These are phyloP conservation scores for Argopecten irradians DNA, from an alignment of 1,140 invertebrate genomes.

Conservation along the genomic window DNA sequence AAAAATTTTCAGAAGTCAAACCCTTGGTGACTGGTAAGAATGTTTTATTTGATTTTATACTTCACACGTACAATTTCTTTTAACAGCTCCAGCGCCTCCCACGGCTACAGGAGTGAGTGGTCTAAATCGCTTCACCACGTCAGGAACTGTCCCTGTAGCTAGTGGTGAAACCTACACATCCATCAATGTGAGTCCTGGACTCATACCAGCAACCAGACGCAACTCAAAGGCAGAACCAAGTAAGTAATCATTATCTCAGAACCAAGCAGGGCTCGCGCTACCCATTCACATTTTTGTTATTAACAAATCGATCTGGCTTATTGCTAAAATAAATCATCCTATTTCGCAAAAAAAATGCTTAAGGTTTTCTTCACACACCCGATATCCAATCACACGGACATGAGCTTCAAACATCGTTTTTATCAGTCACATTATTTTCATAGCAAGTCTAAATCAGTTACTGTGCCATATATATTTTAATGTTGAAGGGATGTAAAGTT, in stretches of 20 bases:
- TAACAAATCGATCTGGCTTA: too few species aligned
- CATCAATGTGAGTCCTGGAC: slow-evolving; percentile 82
- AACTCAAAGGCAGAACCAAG: slow-evolving; percentile 57
- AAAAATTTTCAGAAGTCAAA: too few species aligned
- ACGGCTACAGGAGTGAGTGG: slow-evolving; percentile 67
- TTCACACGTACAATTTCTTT: neutral
- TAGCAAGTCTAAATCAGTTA: too few species aligned
- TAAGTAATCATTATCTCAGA: neutral
- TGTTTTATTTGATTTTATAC: neutral
- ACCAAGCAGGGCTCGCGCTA: slow-evolving; percentile 30
- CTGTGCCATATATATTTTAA: too few species aligned
- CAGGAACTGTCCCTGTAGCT: slow-evolving; percentile 48
- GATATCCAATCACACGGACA: too few species aligned
- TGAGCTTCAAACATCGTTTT: too few species aligned
- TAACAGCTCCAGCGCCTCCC: slow-evolving; percentile 52
- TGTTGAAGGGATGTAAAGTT: too few species aligned
- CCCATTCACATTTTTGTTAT: too few species aligned
- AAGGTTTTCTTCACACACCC: too few species aligned
- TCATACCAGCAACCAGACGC: slow-evolving; percentile 55
- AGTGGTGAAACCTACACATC: slow-evolving; percentile 82
- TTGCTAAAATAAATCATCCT: too few species aligned
- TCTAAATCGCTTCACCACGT: slow-evolving; percentile 63
- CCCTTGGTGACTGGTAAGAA: neutral
- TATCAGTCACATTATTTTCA: too few species aligned
- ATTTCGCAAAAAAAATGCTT: too few species aligned